Conservation (phyloP, 2,888 invertebrate species). For the Hypomecis atomaria region DNA sequence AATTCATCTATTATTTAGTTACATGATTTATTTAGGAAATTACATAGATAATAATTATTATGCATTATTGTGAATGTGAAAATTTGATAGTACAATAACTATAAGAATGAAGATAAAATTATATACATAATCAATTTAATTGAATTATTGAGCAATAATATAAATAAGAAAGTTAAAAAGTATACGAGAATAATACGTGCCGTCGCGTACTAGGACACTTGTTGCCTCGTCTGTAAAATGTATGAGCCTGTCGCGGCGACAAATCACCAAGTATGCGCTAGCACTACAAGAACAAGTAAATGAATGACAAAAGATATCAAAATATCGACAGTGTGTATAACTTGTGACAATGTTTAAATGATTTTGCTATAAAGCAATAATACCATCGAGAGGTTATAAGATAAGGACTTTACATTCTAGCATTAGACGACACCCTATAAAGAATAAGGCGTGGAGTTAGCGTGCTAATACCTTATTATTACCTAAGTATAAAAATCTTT, state of each 20-base stretch:
- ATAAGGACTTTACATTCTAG: slow-evolving; percentile 11
- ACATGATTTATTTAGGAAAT: too few species aligned
- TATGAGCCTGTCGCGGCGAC: too few species aligned
- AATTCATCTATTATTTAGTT: not conserved
- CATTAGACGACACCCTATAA: slow-evolving; percentile 6
- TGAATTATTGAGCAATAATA: not conserved
- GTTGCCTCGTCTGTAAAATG: too few species aligned
- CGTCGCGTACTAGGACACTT: too few species aligned
- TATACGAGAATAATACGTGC: too few species aligned
- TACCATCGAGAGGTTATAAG: slow-evolving; percentile 28
- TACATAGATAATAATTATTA: too few species aligned
- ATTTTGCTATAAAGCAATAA: slow-evolving; percentile 27
- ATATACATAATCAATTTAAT: not conserved
- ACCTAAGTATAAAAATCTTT: not conserved
- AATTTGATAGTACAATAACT: too few species aligned
- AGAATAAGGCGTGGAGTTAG: slow-evolving; percentile 14
- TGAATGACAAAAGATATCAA: not conserved
- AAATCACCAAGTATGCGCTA: too few species aligned
- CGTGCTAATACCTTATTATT: slow-evolving; percentile 16
- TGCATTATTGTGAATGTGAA: too few species aligned
- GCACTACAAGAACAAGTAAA: not conserved
- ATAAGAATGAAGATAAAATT: too few species aligned
- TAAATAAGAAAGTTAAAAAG: not conserved
- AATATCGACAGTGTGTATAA: slow-evolving; percentile 1
- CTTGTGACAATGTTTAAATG: slow-evolving; percentile 27